Evolutionary conservation across 2,113 vertebrate species (phyloP).

Genomic region (Sapayoa aenigma): DNA sequence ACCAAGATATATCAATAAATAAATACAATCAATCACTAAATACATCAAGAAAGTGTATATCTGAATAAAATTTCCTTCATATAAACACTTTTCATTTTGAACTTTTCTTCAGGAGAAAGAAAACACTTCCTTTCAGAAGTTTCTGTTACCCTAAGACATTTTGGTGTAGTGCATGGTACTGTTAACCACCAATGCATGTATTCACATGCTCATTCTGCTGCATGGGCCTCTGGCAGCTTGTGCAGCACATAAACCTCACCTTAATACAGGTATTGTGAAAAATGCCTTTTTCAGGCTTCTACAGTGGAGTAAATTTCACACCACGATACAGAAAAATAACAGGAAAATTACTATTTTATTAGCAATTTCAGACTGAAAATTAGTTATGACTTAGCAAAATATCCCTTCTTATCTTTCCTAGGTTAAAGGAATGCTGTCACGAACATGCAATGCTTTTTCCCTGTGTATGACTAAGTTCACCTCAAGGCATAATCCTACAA

Average conservation of each 20-base stretch:
- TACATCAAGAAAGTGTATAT: background rate
- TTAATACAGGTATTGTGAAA: background rate
- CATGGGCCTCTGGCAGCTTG: background rate
- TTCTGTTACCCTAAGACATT: background rate
- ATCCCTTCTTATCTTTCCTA: background rate
- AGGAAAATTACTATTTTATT: background rate
- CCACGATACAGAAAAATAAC: background rate
- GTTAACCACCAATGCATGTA: background rate
- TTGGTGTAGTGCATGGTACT: background rate
- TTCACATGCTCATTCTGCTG: background rate
- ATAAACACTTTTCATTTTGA: background rate
- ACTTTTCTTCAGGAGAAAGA: background rate
- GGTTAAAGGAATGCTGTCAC: background rate
- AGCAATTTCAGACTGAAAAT: constrained; percentile 8
- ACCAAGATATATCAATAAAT: background rate
- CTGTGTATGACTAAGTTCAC: background rate
- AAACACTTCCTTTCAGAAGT: background rate
- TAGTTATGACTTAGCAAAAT: background rate
- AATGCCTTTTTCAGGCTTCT: background rate
- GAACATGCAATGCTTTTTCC: background rate
- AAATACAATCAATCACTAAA: too few species aligned
- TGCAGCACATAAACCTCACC: background rate
- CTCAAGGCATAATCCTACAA: background rate
- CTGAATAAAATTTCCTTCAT: background rate
- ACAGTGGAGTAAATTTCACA: background rate